Base-by-base conservation (phyloP, 2,113 vertebrate species). In the Macquaria ambigua region DNA sequence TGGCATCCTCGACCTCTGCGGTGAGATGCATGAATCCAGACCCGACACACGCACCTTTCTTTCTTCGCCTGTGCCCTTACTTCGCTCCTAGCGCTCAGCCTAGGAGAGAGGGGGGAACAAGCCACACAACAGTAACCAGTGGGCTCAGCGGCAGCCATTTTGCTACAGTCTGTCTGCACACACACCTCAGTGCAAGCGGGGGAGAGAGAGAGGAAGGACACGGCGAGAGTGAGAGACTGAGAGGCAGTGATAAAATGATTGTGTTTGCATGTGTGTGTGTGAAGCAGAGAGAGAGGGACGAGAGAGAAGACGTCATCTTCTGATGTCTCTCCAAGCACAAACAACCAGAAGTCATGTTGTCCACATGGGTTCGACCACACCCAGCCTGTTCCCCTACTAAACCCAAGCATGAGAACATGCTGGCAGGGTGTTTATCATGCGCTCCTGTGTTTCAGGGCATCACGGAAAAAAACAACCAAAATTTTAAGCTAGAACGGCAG, bases 91-190 rank as follows among this genome's bases (percentile, higher is more conserved):
- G 85, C 20, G 25, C 74, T 72, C 56, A 69, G 73, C 70, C 70
- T 74, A 48, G 73, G 78, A 86, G 56, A 21, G 18, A 48, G 56
- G 25, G 37, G 75, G 74, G 77, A 28, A 46, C 58, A 62, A 81
- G 83, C 70, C 48, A 69, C 85, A 81, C 50, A 71, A 79, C 85
- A 82, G 68, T 77, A 82, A 87, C 78, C 87, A 84, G 79, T 71
- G 82, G 87, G 85, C 82, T 89, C 89, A 77, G 81, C 81, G 77
- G 93, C 91, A 83, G 93, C 93, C 94, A 95, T 95, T 95, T 95
- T 93, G 88, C 92, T 93, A 90, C 88, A 90, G 83, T 88, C 84
- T 91, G 87, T 92, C 89, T 91, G 89, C 87, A 88, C 87, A 91
- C 86, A 91, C 84, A 85, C 87, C 76, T 77, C 77, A 83, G 79